Evolutionary conservation across 2,113 vertebrate species (phyloP), one percentile per base, ranked within the genome.

Genomic region (Notothenia rossii): DNA sequence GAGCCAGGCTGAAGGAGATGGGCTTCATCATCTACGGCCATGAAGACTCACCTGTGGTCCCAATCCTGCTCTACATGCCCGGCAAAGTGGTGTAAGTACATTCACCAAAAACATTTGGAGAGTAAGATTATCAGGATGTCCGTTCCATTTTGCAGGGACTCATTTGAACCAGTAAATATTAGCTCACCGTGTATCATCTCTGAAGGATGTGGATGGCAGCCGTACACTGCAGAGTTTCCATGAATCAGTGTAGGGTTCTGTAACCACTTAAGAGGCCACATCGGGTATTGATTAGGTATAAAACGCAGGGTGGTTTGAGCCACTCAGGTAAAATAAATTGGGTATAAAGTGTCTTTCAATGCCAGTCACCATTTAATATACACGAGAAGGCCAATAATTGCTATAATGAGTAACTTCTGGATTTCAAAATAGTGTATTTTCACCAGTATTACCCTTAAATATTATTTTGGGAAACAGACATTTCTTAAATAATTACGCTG

Each of bases 11-110:
- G 79, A 95, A 91, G 46, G 93, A 98, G 91, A 94, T 98, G 94
- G 97, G 98, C 86, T 99, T 98, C 94, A 98, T 98, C 88, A 95
- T 97, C 93, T 98, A 98, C 9, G 98, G 98, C 82, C 94, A 96
- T 65, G 93, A 97, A 15, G 92, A 96, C 79, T 97, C 98, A 61
- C 97, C 98, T 5, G 95, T 99, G 77, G 89, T 99, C 13, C 98
- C 98, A 0, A 84, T 99, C 77, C 95, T 99, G 77, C 95, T 99
- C 84, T 98, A 96, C 86, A 96, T 98, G 94, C 97, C 97, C 55
- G 96, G 96, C 25, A 99, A 99, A 96, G 95, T 99, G 82, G 96
- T 96, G 97, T 99, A 95, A 95, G 97, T 96, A 51, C 64, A 36
- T 73, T 64, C 60, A 65, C 36, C 56, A 17, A 56, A 55, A 46